Conservation (phyloP, 2,888 invertebrate genomes). For the Drosophila stalkeri region DNA sequence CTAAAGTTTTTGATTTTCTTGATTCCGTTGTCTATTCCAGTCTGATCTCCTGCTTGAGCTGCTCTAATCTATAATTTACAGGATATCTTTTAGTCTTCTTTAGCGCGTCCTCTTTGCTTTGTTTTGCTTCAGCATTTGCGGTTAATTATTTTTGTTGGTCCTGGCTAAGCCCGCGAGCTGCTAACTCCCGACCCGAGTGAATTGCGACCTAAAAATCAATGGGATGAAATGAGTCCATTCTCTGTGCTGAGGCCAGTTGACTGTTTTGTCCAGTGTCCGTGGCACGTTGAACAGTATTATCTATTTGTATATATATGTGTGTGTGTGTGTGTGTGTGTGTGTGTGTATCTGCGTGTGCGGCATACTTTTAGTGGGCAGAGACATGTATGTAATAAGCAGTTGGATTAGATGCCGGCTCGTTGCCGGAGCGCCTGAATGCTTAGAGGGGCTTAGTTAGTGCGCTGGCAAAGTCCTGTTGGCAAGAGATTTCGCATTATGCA, state of each 20-base stretch:
- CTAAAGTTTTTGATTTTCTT: neutral
- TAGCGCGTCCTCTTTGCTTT: neutral
- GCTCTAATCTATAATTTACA: neutral
- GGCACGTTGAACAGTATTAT: constrained; percentile 35
- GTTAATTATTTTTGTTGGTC: constrained; percentile 65
- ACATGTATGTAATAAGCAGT: constrained; percentile 69
- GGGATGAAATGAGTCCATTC: constrained; percentile 51
- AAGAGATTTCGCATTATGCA: constrained; percentile 68
- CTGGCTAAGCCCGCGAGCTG: constrained; percentile 31
- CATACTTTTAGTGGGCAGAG: constrained; percentile 47
- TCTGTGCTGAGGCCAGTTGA: constrained; percentile 19
- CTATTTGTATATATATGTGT: constrained; percentile 2
- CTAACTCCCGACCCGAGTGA: constrained; percentile 19
- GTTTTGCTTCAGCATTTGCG: constrained; percentile 56
- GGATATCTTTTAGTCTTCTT: neutral
- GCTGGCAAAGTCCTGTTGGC: constrained; percentile 56
- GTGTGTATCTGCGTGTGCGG: constrained; percentile 2
- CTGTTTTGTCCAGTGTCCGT: constrained; percentile 15
- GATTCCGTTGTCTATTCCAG: neutral
- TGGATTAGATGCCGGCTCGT: constrained; percentile 57
- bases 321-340: neutral
- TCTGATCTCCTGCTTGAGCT: neutral
- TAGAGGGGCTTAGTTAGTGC: constrained; percentile 60
- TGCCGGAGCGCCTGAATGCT: constrained; percentile 37
- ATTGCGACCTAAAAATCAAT: constrained; percentile 61